A percentile compares a stretch with the other conserved stretches of the same genome.
phyloP scores from a whole-genome alignment of 1,140 invertebrate species.

The Tetraneura akinire region DNA sequence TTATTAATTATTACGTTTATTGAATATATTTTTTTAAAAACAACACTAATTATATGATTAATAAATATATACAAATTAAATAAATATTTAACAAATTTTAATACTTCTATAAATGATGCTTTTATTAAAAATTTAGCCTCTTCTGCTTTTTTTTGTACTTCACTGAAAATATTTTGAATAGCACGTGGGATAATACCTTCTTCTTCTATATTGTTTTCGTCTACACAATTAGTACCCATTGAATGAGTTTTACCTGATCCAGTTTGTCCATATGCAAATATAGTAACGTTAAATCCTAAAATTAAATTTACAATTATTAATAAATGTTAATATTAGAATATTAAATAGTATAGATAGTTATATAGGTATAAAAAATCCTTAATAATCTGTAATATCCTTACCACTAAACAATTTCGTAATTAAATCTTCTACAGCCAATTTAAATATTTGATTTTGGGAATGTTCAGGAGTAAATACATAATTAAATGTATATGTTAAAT shows the following conservation, averaged over 20 bases:
- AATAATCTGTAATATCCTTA: constrained; percentile 57
- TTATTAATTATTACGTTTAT: no score
- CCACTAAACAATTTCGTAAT: constrained; percentile 81
- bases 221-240: constrained; percentile 82
- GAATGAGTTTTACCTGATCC: constrained; percentile 91
- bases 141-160: constrained; percentile 65
- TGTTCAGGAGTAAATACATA: constrained; percentile 75
- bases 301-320: constrained; percentile 32
- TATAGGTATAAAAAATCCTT: no score
- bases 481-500: constrained; percentile 85
- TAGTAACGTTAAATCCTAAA: constrained; percentile 86
- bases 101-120: constrained; percentile 66
- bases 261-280: constrained; percentile 91
- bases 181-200: constrained; percentile 85
- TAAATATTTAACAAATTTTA: not conserved
- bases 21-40: no score
- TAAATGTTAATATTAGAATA: no score
- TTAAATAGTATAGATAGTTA: no score
- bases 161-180: constrained; percentile 78
- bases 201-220: constrained; percentile 67
- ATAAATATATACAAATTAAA: not conserved
- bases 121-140: constrained; percentile 72
- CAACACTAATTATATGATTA: no score
- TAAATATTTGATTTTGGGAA: constrained; percentile 76
- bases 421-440: constrained; percentile 72